These are phyloP conservation scores for Alfaro cultratus DNA, from an alignment of 2,797 vertebrate genomes.

Conservation along the genomic window DNA sequence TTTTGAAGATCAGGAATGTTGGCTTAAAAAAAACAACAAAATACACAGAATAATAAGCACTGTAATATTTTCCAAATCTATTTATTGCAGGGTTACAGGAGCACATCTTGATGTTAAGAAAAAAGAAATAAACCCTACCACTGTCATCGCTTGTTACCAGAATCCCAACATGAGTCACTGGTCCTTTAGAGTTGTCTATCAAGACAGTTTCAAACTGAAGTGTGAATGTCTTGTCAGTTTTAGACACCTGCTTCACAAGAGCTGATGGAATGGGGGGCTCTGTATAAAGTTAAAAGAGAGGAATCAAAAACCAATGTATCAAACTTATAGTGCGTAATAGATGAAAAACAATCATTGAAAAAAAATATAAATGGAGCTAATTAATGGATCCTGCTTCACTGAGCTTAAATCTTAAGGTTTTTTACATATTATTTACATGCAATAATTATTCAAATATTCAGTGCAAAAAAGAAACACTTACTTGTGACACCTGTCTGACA, in stretches of 20 bases:
- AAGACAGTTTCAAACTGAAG: slow-evolving; percentile 30
- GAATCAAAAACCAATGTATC: not conserved
- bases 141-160: slow-evolving; percentile 33
- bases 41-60: not conserved
- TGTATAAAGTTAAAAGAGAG: slow-evolving; percentile 30
- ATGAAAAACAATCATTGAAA: not conserved
- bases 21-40: slow-evolving; percentile 30
- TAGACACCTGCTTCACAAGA: fast-evolving
- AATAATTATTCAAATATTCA: not conserved
- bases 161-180: slow-evolving; percentile 66
- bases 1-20: fast-evolving
- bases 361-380: not conserved
- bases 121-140: slow-evolving; percentile 48
- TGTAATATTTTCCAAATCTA: not conserved
- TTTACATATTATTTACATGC: not conserved
- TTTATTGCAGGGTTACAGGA: not conserved
- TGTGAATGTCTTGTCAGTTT: slow-evolving; percentile 43
- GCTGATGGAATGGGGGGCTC: slow-evolving; percentile 45
- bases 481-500: slow-evolving; percentile 77
- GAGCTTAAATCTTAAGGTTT: not conserved
- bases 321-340: not conserved
- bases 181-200: slow-evolving; percentile 56
- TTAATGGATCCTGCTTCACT: not conserved
- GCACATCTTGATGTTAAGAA: not conserved
- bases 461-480: slow-evolving; percentile 38